Evolutionary conservation across 2,797 vertebrate species (phyloP), one percentile per base, ranked within the genome.

Genomic region (Phalloptychus januarius): DNA sequence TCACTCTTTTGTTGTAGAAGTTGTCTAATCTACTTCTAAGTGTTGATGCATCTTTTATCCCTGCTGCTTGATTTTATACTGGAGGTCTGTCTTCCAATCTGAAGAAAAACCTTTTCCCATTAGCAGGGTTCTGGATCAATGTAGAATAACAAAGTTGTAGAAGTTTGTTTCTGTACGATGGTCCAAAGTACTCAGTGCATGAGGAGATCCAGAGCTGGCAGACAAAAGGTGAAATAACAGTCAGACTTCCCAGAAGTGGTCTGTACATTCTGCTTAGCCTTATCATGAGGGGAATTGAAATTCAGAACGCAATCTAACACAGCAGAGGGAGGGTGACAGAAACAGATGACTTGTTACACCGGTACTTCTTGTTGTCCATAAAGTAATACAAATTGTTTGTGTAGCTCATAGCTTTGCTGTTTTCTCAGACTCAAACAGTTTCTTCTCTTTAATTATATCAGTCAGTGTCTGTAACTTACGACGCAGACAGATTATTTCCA

Each of bases 141-240:
- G 40, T 33, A 75, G 12, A 46, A 71, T 28, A 75, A 61, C 50
- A 71, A 2, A 50, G 67, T 42, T 40, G 38, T 31, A 63, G 44
- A 54, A 63, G 38, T 63, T 63, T 46, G 40, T 45, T 42, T 38
- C 36, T 36, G 52, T 56, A 50, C 7, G 50, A 42, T 71, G 42
- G 25, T 71, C 79, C 54, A 75, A 71, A 63, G 50, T 33, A 80
- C 25, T 71, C 65, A 52, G n/a, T 44, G 8, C 18, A 75, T 48
- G 50, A 23, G 20, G 38, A 52, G 74, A 42, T 44, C 45, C 79
- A 81, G 79, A 81, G 20, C 74, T 44, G 28, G 61, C 25, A 69
- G 36, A 56, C 13, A 1, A 16, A 33, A 36, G 25, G 33, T 69
- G 11, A 73, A 77, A 81, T 33, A 80, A 76, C 74, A 73, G 38